Percentiles rank a stretch among this genome's conserved stretches.
Evolutionary conservation across 2,113 vertebrate genomes (phyloP).

Genomic region (Cottus gobio): DNA sequence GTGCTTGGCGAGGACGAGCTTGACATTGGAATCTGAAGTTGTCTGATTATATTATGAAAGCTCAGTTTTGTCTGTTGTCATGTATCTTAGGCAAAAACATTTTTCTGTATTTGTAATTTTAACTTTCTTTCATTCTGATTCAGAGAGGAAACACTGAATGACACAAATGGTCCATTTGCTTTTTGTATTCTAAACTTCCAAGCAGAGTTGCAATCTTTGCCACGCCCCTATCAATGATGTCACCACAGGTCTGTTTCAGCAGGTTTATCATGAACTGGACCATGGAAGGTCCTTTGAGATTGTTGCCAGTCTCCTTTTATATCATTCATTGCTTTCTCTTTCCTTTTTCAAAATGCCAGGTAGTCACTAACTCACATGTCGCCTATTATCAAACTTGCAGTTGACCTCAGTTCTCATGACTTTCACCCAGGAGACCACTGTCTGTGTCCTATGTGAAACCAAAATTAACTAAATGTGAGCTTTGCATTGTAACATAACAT

Average conservation of each 20-base stretch:
- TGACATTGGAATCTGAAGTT: conserved; percentile 16
- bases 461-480: too few relatives aligned
- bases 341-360: neutral
- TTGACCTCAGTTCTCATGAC: too few relatives aligned
- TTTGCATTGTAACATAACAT: too few relatives aligned
- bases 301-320: neutral
- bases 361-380: neutral
- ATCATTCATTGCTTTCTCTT: neutral
- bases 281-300: neutral
- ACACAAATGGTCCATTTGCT: neutral
- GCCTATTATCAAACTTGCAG: neutral
- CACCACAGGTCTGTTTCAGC: neutral
- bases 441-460: too few relatives aligned
- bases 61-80: conserved; percentile 2
- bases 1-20: conserved; percentile 1
- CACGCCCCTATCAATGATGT: neutral
- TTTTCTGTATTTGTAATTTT: neutral
- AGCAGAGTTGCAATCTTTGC: neutral
- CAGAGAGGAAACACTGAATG: neutral
- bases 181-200: neutral
- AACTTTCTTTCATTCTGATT: neutral
- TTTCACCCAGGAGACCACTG: too few relatives aligned
- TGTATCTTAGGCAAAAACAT: neutral
- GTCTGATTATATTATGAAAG: neutral
- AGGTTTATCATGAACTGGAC: neutral